Evolutionary conservation across 2,797 vertebrate species (phyloP).

Genomic region (Myioborus miniatus): DNA sequence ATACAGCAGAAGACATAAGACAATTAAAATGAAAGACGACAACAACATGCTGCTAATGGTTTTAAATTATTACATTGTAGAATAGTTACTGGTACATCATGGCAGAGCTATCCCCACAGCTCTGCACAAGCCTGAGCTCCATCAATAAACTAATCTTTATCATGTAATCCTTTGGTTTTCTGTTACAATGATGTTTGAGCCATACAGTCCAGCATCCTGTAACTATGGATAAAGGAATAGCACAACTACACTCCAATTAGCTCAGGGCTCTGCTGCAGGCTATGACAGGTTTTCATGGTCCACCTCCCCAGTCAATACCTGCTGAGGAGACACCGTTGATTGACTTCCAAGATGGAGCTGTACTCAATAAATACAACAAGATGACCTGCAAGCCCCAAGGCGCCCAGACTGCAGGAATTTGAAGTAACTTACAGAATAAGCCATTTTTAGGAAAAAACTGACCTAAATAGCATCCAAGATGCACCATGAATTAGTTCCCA

Average conservation of each 20-base stretch:
- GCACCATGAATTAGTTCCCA: background rate
- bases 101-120: conserved; percentile 41
- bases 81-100: conserved; percentile 51
- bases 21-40: conserved; percentile 64
- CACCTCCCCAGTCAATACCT: background rate
- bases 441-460: background rate
- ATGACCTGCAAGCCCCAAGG: background rate
- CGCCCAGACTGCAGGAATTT: background rate
- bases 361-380: background rate
- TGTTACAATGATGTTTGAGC: background rate
- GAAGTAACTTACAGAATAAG: background rate
- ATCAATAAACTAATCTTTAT: conserved; percentile 51
- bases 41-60: conserved; percentile 51
- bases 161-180: conserved; percentile 14
- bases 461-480: background rate
- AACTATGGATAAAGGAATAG: background rate
- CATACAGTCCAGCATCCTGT: background rate
- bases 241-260: background rate
- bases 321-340: background rate
- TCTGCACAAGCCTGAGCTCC: conserved; percentile 1
- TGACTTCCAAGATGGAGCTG: background rate
- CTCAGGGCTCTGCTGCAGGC: background rate
- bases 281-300: background rate
- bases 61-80: conserved; percentile 66
- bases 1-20: conserved; percentile 8